Percentiles rank a stretch among this genome's conserved stretches.
phyloP scores from a whole-genome alignment of 2,888 invertebrate species.

The Camponotus fellah region DNA sequence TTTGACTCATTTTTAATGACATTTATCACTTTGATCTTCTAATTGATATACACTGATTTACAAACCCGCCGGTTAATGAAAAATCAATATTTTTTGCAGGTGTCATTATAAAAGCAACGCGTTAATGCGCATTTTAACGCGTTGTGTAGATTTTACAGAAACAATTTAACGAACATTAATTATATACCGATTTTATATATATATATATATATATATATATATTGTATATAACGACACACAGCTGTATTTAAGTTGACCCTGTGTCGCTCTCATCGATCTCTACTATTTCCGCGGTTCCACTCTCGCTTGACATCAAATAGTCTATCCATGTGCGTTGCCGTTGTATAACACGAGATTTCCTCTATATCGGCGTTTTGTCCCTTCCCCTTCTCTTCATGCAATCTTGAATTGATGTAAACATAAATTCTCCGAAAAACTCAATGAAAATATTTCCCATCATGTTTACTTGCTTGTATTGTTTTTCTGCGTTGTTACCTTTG shows the following conservation, averaged over 20 bases:
- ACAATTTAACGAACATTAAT: constrained; percentile 65
- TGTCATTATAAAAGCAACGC: constrained; percentile 38
- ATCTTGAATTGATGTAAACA: constrained; percentile 60
- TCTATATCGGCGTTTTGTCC: constrained; percentile 54
- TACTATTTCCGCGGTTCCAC: constrained; percentile 69
- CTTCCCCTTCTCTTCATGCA: constrained; percentile 41
- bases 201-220: too few species aligned
- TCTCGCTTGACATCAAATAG: constrained; percentile 68
- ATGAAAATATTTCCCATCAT: constrained; percentile 43
- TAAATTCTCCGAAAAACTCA: constrained; percentile 61
- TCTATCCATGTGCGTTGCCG: constrained; percentile 38
- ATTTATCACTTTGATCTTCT: constrained; percentile 22
- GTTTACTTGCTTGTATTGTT: constrained; percentile 47
- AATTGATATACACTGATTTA: constrained; percentile 34
- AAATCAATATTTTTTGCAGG: constrained; percentile 45
- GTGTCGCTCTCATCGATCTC: constrained; percentile 68
- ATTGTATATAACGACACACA: constrained; percentile 50
- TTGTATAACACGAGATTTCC: constrained; percentile 56
- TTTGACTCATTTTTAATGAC: constrained; percentile 28
- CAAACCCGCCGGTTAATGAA: constrained; percentile 41
- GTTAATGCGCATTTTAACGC: constrained; percentile 43
- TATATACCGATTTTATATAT: constrained; percentile 59
- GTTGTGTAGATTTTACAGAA: constrained; percentile 45
- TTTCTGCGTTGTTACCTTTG: constrained; percentile 40
- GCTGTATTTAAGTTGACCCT: constrained; percentile 67